Base-by-base conservation (phyloP, 2,797 vertebrate genomes). In the Crypturellus tataupa region DNA sequence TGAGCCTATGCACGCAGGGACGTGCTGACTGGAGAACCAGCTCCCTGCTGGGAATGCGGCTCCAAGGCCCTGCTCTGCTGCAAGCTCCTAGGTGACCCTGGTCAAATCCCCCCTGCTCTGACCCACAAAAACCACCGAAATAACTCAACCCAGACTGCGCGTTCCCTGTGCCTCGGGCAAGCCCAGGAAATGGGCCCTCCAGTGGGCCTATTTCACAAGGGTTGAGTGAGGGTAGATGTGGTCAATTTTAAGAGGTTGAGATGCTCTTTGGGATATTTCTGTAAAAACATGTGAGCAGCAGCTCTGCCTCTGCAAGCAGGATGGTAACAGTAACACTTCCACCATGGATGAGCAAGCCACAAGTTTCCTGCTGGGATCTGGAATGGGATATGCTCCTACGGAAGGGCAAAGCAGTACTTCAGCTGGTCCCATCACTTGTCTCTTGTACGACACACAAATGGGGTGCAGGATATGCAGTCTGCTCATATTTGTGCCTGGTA, bases 381-480 rank as follows among this genome's bases (percentile, higher is more conserved):
- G 65, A 78, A 67, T 1, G 42, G 63, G 40, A 80, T 42, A 82
- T 0, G 7, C 59, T 51, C 49, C 49, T 83, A 29, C 0, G 42
- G 53, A 87, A 69, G 81, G 67, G 18, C 87, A 87, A 69, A 76
- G 59, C 8, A 5, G 88, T 39, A 42, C 35, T 81, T 83, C 20
- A 76, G 56, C 82, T 80, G 72, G 55, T 80, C 23, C 79, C 72
- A 49, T 33, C 73, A 80, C 33, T 80, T 40, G 39, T 35, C 39
- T 9, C 0, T 31, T 47, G 62, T 47, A 70, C 87, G 39, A 80
- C 0, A 0, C 0, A 4, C 29, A 71, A 56, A 39, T 0, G 0
- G 69, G 80, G 40, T 0, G 0, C 59, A 84, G 84, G 59, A 84
- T 27, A 65, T 46, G 80, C 29, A 11, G 4, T 53, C 39, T 86